Evolutionary conservation across 2,113 vertebrate genomes (phyloP), one percentile per base, ranked within the genome.

Genomic region (Ptilorrhoa leucosticta): DNA sequence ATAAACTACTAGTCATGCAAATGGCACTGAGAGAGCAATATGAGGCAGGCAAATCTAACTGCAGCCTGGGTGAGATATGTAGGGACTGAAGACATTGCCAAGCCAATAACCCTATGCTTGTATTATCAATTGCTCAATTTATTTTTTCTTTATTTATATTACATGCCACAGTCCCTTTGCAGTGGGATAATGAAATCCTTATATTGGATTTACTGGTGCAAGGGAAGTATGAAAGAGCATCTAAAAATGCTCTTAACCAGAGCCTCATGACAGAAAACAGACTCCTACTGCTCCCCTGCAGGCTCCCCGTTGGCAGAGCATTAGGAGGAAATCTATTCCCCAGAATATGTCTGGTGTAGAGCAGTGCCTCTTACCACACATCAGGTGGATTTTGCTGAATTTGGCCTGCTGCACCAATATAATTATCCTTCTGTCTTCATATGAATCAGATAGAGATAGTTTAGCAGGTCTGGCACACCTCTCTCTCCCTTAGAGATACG

Each of bases 401-500:
- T 63, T 81, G 50, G 27, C 17, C 16, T 58, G 33, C 39, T 81
- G 11, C 40, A 40, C 37, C 35, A 39, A 20, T 26, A 8, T 63
- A 83, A 84, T 17, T 23, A 44, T 22, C 7, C 58, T 45, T 16
- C 14, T 47, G 4, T 10, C 44, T 75, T 84, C 4, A 1, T 44
- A 44, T 5, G 11, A 69, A 57, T 20, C 10, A 68, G 15, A 50
- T 30, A 68, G 53, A 80, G 57, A 57, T 1, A 64, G 27, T 30
- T 50, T 19, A 77, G 24, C 8, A 60, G 27, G 26, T 51, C 26
- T 78, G 10, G 13, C 63, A 53, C 16, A 28, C 24, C 33, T 47
- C 0, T 23, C 2, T 58, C 3, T 7, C 13, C 12, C 33, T 60
- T 13, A 75, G 47, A 71, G 19, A 35, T 27, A 28, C 0, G 2